Evolutionary conservation across 2,888 invertebrate species (phyloP).

Genomic region (Rapana venosa): DNA sequence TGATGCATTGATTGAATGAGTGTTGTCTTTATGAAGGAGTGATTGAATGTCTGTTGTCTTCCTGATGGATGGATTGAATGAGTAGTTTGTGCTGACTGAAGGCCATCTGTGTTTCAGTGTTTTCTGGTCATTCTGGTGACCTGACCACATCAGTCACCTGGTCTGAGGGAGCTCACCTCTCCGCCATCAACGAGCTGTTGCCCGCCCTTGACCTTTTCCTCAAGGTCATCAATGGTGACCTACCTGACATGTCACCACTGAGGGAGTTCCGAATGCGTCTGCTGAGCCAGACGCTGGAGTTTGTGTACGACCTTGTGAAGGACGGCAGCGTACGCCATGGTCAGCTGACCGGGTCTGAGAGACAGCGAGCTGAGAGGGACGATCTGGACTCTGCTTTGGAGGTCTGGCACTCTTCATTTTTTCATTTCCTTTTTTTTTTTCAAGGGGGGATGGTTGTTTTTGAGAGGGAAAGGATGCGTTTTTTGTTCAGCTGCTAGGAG

Average conservation of each 20-base stretch:
- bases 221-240: slow-evolving; percentile 59
- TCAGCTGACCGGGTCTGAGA: slow-evolving; percentile 44
- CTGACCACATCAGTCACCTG: not conserved
- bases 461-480: too few species aligned
- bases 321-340: slow-evolving; percentile 59
- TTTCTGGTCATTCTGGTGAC: not conserved
- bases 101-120: not conserved
- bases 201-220: slow-evolving; percentile 66
- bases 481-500: too few species aligned
- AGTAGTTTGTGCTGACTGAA: too few species aligned
- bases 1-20: too few species aligned
- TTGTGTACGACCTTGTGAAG: slow-evolving; percentile 64
- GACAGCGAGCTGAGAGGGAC: slow-evolving; percentile 46
- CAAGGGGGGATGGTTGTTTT: too few species aligned
- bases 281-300: slow-evolving; percentile 65
- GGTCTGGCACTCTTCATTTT: not conserved
- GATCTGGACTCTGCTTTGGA: slow-evolving; percentile 59
- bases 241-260: slow-evolving; percentile 54
- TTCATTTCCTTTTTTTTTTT: not conserved
- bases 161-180: not conserved
- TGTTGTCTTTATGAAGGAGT: too few species aligned
- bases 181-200: slow-evolving; percentile 56
- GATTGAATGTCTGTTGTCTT: too few species aligned
- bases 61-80: not conserved
- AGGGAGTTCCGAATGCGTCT: slow-evolving; percentile 70